Percentiles rank a stretch among this genome's conserved stretches.
phyloP scores from a whole-genome alignment of 2,797 vertebrate species.

The Emydoidea blandingii region DNA sequence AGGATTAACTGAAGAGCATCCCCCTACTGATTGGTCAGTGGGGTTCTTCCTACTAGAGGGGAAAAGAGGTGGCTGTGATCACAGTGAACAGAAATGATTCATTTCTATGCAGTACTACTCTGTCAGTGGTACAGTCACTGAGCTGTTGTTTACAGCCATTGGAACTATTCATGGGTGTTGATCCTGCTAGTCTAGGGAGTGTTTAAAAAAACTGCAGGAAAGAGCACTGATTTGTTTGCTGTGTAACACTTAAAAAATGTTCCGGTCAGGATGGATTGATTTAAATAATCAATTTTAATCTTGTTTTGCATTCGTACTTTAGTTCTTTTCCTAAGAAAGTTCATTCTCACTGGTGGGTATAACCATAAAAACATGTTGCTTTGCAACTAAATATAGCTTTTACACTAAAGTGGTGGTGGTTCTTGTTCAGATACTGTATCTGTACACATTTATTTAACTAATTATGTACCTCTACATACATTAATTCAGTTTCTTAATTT shows the following conservation, averaged over 20 bases:
- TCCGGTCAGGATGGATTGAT: neutral
- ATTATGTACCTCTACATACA: neutral
- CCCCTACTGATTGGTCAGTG: neutral
- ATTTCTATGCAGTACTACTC: neutral
- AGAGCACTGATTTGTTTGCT: neutral
- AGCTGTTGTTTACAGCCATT: neutral
- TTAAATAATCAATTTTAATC: neutral
- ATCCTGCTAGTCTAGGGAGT: neutral
- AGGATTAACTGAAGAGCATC: neutral
- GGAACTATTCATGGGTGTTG: neutral
- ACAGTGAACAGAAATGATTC: neutral
- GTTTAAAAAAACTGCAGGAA: neutral
- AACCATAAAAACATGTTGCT: neutral
- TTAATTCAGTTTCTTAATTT: neutral
- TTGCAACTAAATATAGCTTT: neutral
- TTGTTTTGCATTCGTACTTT: neutral
- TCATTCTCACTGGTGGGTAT: neutral
- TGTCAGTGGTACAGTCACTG: neutral
- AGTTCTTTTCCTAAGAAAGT: neutral
- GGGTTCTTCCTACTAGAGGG: neutral
- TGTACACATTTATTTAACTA: neutral
- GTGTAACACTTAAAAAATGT: neutral
- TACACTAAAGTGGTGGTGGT: neutral
- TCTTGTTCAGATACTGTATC: neutral
- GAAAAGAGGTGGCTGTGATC: neutral